Evolutionary conservation across 2,797 vertebrate genomes (phyloP), one percentile per base, ranked within the genome.

Genomic region (Paedocypris micromegethes): DNA sequence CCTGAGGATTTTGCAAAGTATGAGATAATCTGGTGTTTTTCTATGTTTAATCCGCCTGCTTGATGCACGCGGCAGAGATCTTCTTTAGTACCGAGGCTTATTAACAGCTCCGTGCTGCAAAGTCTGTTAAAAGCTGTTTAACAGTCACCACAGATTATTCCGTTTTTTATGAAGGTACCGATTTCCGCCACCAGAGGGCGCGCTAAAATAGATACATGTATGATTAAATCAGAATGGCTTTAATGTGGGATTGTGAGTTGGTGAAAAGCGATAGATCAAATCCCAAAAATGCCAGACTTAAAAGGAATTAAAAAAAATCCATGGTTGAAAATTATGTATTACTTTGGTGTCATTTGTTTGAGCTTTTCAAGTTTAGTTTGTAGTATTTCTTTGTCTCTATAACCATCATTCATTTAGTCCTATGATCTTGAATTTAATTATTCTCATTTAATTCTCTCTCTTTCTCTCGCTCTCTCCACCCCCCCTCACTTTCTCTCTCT

Each of bases 1-100:
- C 23, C 23, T 23, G 23, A 23, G 23, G 23, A 23, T 23, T 23
- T 23, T 23, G 23, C 23, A 23, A 23, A 23, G 23, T 23, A 23
- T 23, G 23, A 4, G 64, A 63, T 76, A 69, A 52, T 69, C 62
- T 65, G 50, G 68, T 79, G 73, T 78, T 67, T 67, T 52, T 60
- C 72, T 75, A 66, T 68, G 78, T 82, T 78, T 65, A 79, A 76
- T 83, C 75, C 44, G 9, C 37, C 4, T 67, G 54, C 76, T 66
- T 81, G 61, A 79, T 70, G 62, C 68, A 74, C 58, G 53, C 75
- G 67, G 74, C 6, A 45, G 61, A 65, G 67, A 75, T 75, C 62
- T 65, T 46, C 67, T 76, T 70, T 71, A 70, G 68, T 72, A 50
- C 57, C 55, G 58, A 49, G 48, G 55, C 63, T 75, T 39, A 54